Base-by-base conservation (phyloP, 2,888 invertebrate species). In the Unio pictorum region DNA sequence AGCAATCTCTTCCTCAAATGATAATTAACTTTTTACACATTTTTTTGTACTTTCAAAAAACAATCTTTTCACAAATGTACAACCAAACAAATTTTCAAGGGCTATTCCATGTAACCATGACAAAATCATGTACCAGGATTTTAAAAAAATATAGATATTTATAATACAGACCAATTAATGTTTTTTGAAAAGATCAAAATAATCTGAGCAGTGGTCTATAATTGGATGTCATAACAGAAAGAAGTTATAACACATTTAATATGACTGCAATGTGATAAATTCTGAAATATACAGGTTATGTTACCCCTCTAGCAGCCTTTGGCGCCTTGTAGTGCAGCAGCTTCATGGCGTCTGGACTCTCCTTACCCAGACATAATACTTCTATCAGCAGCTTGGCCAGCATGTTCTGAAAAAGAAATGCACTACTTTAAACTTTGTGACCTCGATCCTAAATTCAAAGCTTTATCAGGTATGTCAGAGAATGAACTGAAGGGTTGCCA, bases 371-470 rank as follows among this genome's bases (percentile, higher is more conserved):
- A 71, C 94, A 93, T 65, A 97, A 91, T 64, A 95, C 93, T 56
- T 90, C 89, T n/a, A 95, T 93, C 72, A 96, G 93, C 56, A 94
- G 88, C 80, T 92, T 93, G 0, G 94, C 94, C 71, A 98, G 91
- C 77, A 93, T 93, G 56, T 92, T 92, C 90, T 90, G 77, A 7
- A 88, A 83, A 61, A 66, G 64, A 67, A 54, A 64, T 8, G 55
- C 3, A 18, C 64, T 26, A 4, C 23, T 61, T 26, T 17, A 59
- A 59, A 17, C 58, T 8, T n/a, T 58, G 58, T 4, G 23, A 58
- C 1, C n/a, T 59, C 11, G 59, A 23, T 18, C 15, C 11, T 15
- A 59, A 59, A 11, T 18, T 26, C 26, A 59, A 59, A 26, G 23
- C 1, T 58, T 58, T 23, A n/a, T 23, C 8, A 17, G 11, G 17